Percentiles rank a stretch among this genome's conserved stretches.
phyloP scores from a whole-genome alignment of 2,113 vertebrate species.

The Acanthochromis polyacanthus region DNA sequence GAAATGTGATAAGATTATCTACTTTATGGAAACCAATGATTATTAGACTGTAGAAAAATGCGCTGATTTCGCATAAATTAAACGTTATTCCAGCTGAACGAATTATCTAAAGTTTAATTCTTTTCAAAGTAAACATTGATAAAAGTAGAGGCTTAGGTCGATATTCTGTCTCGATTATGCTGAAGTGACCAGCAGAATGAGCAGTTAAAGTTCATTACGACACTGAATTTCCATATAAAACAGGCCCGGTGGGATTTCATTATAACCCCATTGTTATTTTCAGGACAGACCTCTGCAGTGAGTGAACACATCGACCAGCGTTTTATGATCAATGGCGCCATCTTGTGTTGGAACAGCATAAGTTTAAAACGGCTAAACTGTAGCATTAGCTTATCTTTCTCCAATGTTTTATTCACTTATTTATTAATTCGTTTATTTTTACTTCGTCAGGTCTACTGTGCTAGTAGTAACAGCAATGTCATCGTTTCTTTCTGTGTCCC shows the following conservation, averaged over 20 bases:
- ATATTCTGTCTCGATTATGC: not conserved
- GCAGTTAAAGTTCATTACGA: not conserved
- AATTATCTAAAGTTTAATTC: not conserved
- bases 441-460: no score
- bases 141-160: not conserved
- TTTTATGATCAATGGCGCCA: slow-evolving; percentile 32
- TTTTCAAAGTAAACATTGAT: not conserved
- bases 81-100: no score
- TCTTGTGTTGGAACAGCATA: slow-evolving; percentile 27
- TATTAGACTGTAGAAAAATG: no score
- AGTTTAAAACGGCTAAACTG: not conserved
- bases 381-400: not conserved
- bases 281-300: not conserved
- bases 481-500: no score
- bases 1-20: no score
- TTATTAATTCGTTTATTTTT: no score
- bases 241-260: not conserved
- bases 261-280: not conserved
- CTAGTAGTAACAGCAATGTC: no score
- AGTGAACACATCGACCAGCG: not conserved
- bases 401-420: no score
- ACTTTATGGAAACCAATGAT: no score
- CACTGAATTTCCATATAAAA: not conserved
- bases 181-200: not conserved
- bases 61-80: no score